A percentile compares a stretch with the other conserved stretches of the same genome.
Evolutionary conservation across 1,140 invertebrate species (phyloP).

Genomic region (Papilio aristodemus): DNA sequence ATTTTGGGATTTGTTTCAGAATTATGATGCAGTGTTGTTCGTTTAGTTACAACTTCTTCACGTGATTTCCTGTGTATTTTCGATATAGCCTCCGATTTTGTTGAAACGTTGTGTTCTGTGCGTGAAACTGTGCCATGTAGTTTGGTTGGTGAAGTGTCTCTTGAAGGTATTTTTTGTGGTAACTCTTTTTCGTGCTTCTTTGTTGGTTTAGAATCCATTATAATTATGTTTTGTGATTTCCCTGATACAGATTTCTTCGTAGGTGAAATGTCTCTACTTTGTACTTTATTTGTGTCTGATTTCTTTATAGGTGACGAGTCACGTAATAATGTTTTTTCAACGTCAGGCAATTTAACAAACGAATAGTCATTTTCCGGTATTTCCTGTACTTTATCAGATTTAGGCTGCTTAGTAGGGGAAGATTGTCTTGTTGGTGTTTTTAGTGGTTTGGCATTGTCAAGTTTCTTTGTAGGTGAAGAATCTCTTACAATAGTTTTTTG

Average conservation of each 20-base stretch:
- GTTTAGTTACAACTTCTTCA: slow-evolving; percentile 21
- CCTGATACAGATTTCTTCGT: slow-evolving; percentile 3
- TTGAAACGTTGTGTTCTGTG: neutral
- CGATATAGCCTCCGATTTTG: slow-evolving; percentile 25
- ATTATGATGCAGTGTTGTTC: slow-evolving; percentile 34
- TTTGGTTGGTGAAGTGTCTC: slow-evolving; percentile 59
- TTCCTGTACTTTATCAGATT: neutral
- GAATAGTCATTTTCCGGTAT: neutral
- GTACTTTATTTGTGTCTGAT: slow-evolving; percentile 1
- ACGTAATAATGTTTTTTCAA: slow-evolving; percentile 9
- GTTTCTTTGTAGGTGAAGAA: slow-evolving; percentile 21
- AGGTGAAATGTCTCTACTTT: neutral
- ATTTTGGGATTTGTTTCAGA: slow-evolving; percentile 36
- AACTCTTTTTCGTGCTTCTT: neutral
- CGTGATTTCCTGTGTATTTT: slow-evolving; percentile 26
- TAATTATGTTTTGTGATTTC: neutral
- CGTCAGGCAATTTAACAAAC: neutral
- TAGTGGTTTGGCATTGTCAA: neutral
- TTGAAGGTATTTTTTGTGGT: slow-evolving; percentile 34
- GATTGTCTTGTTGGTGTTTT: neutral
- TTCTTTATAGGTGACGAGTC: slow-evolving; percentile 24
- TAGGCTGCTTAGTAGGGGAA: neutral
- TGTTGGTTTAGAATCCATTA: neutral
- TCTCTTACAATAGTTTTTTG: neutral
- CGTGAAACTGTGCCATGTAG: slow-evolving; percentile 41